These are phyloP conservation scores for Dascillus cervinus DNA, from an alignment of 2,888 invertebrate genomes.

Conservation along the genomic window DNA sequence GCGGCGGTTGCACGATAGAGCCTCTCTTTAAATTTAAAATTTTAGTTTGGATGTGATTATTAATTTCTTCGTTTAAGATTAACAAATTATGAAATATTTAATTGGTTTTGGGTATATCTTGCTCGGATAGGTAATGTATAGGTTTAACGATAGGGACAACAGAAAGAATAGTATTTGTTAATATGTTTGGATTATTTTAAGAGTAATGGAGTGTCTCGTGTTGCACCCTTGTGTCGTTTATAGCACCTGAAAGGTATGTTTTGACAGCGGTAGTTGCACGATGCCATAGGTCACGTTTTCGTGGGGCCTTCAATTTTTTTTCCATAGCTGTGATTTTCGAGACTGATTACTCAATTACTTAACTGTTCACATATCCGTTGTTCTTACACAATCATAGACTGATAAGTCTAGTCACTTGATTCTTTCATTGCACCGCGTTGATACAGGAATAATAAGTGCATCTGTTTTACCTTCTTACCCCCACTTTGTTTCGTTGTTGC, in stretches of 20 bases:
- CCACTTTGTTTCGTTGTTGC: no score
- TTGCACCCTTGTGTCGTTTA: slow-evolving; percentile 28
- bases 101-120: slow-evolving; percentile 34
- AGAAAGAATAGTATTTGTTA: slow-evolving; percentile 11
- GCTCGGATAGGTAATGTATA: slow-evolving; percentile 17
- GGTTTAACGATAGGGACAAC: slow-evolving; percentile 1
- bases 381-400: slow-evolving; percentile 32
- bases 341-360: slow-evolving; percentile 45
- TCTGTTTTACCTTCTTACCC: slow-evolving; percentile 37
- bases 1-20: not conserved
- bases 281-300: slow-evolving; percentile 27
- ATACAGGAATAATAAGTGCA: slow-evolving; percentile 19
- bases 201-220: slow-evolving; percentile 29
- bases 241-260: slow-evolving; percentile 27
- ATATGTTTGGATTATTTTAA: slow-evolving; percentile 12
- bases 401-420: slow-evolving; percentile 32
- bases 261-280: slow-evolving; percentile 29
- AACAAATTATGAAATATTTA: slow-evolving; percentile 16
- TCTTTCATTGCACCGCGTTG: slow-evolving; percentile 29
- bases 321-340: slow-evolving; percentile 62
- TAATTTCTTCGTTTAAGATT: no score
- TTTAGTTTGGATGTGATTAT: slow-evolving; percentile 30
- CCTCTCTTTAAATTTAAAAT: slow-evolving; percentile 26
- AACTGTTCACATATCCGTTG: slow-evolving; percentile 30
- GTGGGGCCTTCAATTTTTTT: slow-evolving; percentile 23